Base-by-base conservation (phyloP, 92 coral and sea anemone genomes). In the Muricea muricata region DNA sequence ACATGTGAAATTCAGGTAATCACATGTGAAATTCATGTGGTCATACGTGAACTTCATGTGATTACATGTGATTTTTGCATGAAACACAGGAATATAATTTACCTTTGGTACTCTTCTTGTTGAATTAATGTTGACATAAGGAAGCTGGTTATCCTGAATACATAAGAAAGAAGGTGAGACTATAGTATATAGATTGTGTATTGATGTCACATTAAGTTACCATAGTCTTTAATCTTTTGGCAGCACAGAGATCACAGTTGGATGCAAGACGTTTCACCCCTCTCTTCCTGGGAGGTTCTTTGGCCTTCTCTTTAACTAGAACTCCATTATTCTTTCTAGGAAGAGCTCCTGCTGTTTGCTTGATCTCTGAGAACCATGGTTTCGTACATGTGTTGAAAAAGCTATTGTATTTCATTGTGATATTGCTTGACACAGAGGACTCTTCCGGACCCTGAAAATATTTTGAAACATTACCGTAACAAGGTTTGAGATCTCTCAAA, bases 241-340 rank as follows among this genome's bases (percentile, higher is more conserved):
- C 71, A 34, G 17, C 37, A 40, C 83, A 78, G 29, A 78, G 35
- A 20, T 78, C 83, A 56, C 83, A 78, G 52, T 78, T 55, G 13
- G 32, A 7, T 14, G n/a, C 10, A 7, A 29, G 45, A 37, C 83
- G 70, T 21, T 78, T 78, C 0, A 39, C 45, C 24, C 83, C 83
- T 78, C 35, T 78, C 37, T 40, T 57, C 50, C 17, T 21, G 24
- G 30, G 20, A 13, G 2, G 32, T 18, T 78, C 45, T 21, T 32
- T 78, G 69, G 10, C 23, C 7, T 33, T 58, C 54, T 28, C 32
- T 1, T 31, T 33, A 0, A 21, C 57, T 3, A 7, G n/a, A 3
- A 25, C 54, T 10, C 55, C 70, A 41, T 78, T 78, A 24, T 78
- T 71, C 21, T 78, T 78, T 20, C 83, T 71, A 17, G 50, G 54